These are phyloP conservation scores for Dryadula phaetusa DNA, from an alignment of 2,888 invertebrate species.

Conservation along the genomic window DNA sequence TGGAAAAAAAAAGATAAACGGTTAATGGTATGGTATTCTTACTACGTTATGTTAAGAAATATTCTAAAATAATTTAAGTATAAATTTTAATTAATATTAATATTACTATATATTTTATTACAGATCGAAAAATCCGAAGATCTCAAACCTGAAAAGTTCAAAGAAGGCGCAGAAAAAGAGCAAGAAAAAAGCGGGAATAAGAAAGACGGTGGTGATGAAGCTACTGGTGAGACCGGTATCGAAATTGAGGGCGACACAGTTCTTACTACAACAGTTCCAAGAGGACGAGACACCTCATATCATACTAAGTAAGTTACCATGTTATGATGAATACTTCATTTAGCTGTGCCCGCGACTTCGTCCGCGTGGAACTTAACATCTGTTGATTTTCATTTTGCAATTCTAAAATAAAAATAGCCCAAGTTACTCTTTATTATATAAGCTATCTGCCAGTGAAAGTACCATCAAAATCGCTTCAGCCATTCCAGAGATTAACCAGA, in stretches of 20 bases:
- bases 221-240: constrained; percentile 78
- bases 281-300: constrained; percentile 90
- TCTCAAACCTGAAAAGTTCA: constrained; percentile 69
- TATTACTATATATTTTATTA: not conserved
- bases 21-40: too few relatives aligned
- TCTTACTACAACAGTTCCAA: constrained; percentile 86
- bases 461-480: too few relatives aligned
- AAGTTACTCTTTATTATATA: too few relatives aligned
- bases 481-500: too few relatives aligned
- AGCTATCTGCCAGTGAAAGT: too few relatives aligned
- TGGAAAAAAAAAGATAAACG: too few relatives aligned
- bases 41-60: too few relatives aligned
- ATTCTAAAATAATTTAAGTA: too few relatives aligned
- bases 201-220: constrained; percentile 73
- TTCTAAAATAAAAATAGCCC: too few relatives aligned
- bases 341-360: too few relatives aligned
- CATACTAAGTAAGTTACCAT: constrained; percentile 86
- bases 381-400: too few relatives aligned
- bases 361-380: too few relatives aligned
- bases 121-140: constrained; percentile 76
- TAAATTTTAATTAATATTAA: not conserved
- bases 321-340: not conserved
- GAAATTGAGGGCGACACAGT: constrained; percentile 91
- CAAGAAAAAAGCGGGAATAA: constrained; percentile 73
- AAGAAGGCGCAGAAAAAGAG: constrained; percentile 74